Percentiles rank a stretch among this genome's conserved stretches.
Evolutionary conservation across 2,797 vertebrate genomes (phyloP).

Genomic region (Botia kubotai): DNA sequence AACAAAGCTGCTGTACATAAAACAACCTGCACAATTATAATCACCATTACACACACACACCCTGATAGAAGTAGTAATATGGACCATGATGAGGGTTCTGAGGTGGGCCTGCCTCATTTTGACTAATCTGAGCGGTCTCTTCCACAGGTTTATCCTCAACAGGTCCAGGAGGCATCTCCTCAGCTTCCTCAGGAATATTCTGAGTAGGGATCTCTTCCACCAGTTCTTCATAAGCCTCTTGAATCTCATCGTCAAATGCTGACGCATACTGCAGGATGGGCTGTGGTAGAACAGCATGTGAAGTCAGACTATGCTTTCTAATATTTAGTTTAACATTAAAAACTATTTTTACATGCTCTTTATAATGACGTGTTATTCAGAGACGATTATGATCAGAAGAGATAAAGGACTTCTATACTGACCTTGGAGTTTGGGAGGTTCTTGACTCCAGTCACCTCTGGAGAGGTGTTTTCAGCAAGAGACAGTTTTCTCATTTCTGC

Average conservation of each 20-base stretch:
- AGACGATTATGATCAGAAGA: no score
- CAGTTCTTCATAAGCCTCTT: slow-evolving; percentile 72
- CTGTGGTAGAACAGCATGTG: slow-evolving; percentile 63
- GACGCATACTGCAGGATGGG: slow-evolving; percentile 86
- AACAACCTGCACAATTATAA: background rate
- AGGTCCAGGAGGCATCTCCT: slow-evolving; percentile 74
- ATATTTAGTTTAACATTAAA: background rate
- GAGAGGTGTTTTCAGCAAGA: slow-evolving; percentile 74
- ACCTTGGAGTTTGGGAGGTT: slow-evolving; percentile 70
- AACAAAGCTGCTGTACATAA: background rate
- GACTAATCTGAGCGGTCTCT: slow-evolving; percentile 62
- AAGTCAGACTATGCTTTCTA: background rate
- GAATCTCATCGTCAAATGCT: slow-evolving; percentile 90
- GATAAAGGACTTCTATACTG: background rate
- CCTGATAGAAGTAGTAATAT: slow-evolving; percentile 98
- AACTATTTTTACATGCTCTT: background rate
- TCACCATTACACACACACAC: slow-evolving; percentile 67
- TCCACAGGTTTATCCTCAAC: slow-evolving; percentile 65
- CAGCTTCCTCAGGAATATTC: slow-evolving; percentile 62
- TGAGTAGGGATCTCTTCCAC: slow-evolving; percentile 64
- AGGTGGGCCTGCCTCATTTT: slow-evolving; percentile 64
- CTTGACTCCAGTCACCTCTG: slow-evolving; percentile 66
- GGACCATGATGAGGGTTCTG: slow-evolving; percentile 80
- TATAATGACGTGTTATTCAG: no score
- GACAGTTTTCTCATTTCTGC: slow-evolving; percentile 81